A percentile compares a stretch with the other conserved stretches of the same genome.
Conservation (phyloP, 2,797 vertebrate species). For the Florisuga fusca region DNA sequence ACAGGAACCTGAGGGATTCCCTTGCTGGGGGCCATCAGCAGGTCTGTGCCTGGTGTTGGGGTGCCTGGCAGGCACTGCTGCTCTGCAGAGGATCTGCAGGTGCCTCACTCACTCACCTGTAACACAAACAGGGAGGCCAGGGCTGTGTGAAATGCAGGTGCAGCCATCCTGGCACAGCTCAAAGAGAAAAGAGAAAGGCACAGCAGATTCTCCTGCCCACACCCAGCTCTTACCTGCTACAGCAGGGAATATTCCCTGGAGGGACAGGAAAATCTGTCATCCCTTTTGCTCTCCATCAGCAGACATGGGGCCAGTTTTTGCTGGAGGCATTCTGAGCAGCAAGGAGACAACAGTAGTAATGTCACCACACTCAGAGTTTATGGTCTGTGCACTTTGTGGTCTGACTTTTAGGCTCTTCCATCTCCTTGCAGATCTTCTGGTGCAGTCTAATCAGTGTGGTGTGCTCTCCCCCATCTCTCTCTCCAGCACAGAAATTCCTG, state of each 20-base stretch:
- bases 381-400: background rate
- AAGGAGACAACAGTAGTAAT: accelerated
- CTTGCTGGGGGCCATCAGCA: background rate
- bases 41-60: accelerated
- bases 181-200: background rate
- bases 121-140: accelerated
- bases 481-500: background rate
- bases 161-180: background rate
- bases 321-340: background rate
- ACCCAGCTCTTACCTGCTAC: accelerated
- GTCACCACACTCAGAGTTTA: background rate
- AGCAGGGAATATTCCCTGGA: background rate
- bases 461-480: background rate
- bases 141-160: background rate
- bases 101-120: background rate
- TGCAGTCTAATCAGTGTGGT: background rate
- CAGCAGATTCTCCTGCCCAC: background rate
- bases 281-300: background rate
- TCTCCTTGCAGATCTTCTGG: background rate
- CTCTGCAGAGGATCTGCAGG: background rate
- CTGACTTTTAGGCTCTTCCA: background rate
- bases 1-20: background rate
- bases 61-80: background rate
- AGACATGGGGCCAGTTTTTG: background rate
- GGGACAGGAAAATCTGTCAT: background rate